Evolutionary conservation across 92 coral and sea anemone genomes (phyloP), one percentile per base, ranked within the genome.

Genomic region (Plumapathes pennacea): DNA sequence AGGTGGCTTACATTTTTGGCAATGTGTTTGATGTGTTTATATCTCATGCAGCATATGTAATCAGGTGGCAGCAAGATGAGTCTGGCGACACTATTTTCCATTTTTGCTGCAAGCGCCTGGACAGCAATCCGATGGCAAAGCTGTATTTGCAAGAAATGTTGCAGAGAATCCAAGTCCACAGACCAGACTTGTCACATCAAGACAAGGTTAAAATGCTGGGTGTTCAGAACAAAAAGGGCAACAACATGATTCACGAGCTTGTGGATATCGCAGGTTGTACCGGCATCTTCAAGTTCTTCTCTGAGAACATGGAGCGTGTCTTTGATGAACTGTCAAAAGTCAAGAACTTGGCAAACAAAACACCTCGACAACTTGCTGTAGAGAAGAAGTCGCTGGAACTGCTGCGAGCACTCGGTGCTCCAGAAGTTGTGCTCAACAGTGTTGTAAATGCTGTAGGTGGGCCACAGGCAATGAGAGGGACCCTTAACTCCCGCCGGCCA

Each of bases 341-440:
- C 42, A 66, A 54, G 43, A 53, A 66, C 63, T 52, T 31, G 31
- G 5, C 13, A 10, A 62, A 57, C 40, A 27, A 53, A 45, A 52
- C 63, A 1, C 73, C 73, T 4, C 61, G 73, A 24, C 62, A 66
- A 27, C 24, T 66, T 52, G 73, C 73, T 21, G 63, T 66, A n/a
- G 63, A 66, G 33, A 53, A 38, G 23, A 51, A 38, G 36, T 66
- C 73, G 8, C 10, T 53, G 5, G 2, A 28, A 41, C 28, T 66
- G 32, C 73, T 66, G 2, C 39, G 32, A 28, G 53, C 33, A 14
- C 29, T 66, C 1, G 73, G 73, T 2, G 73, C 73, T 22, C 73
- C 73, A 5, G 73, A 28, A 29, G 18, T 66, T 30, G 62, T 66
- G 2, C 30, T 66, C 0, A 43, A 28, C 27, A 66, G 53, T 41